A percentile compares a stretch with the other conserved stretches of the same genome.
Evolutionary conservation across 2,888 invertebrate species (phyloP).

Genomic region (Leptinotarsa juncta): DNA sequence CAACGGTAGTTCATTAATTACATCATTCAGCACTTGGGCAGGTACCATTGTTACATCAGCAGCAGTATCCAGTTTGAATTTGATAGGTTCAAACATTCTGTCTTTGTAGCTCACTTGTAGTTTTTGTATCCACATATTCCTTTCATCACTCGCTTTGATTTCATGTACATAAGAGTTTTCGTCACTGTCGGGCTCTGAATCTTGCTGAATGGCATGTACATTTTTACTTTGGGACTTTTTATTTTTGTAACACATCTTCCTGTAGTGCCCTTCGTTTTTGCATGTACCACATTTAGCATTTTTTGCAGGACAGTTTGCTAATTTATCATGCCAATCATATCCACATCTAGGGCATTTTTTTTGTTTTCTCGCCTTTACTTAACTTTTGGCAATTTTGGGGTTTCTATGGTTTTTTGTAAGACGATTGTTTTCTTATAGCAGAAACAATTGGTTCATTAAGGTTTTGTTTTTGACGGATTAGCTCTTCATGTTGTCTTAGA

Average conservation of each 20-base stretch:
- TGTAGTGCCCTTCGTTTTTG: slow-evolving; percentile 25
- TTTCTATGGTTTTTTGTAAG: not conserved
- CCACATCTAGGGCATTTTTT: not conserved
- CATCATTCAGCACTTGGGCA: not conserved
- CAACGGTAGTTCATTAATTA: not conserved
- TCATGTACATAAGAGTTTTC: not conserved
- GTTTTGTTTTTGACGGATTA: slow-evolving; percentile 30
- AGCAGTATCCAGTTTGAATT: not conserved
- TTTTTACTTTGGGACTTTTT: not conserved
- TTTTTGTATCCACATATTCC: not conserved
- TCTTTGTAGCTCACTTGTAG: not conserved
- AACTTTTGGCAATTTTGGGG: not conserved
- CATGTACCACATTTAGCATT: slow-evolving; percentile 32
- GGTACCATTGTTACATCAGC: not conserved
- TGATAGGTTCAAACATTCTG: not conserved
- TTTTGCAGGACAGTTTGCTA: slow-evolving; percentile 27
- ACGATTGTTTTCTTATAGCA: not conserved
- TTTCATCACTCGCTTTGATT: not conserved
- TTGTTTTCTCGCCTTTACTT: not conserved
- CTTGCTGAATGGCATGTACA: not conserved
- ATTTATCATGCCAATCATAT: not conserved
- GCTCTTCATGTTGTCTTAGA: slow-evolving; percentile 26
- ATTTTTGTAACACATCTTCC: too few relatives aligned
- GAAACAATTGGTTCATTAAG: slow-evolving; percentile 19
- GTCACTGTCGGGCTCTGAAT: not conserved